phyloP scores from a whole-genome alignment of 2,797 vertebrate species.

The Champsocephalus gunnari region DNA sequence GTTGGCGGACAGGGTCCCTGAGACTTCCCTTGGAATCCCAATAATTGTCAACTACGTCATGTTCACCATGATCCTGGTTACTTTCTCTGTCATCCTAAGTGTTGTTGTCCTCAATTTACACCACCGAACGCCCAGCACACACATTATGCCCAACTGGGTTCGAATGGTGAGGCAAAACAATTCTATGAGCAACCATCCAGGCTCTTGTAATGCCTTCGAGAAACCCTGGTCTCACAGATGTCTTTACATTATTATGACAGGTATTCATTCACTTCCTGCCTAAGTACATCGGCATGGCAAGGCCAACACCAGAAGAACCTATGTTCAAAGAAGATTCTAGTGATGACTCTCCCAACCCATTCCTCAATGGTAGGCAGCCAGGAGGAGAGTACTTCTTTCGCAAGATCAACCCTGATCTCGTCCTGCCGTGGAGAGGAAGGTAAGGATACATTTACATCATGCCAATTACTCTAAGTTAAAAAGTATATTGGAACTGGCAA shows the following conservation, averaged over 20 bases:
- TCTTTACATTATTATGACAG: slow-evolving; percentile 61
- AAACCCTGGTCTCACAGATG: not conserved
- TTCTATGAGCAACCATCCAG: not conserved
- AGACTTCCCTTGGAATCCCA: slow-evolving; percentile 91
- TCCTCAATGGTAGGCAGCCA: slow-evolving; percentile 73
- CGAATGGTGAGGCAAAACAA: slow-evolving; percentile 80
- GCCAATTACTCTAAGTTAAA: too few relatives aligned
- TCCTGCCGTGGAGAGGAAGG: slow-evolving; percentile 88
- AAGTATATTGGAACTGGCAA: not conserved
- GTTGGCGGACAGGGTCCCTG: slow-evolving; percentile 92
- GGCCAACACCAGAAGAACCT: slow-evolving; percentile 84
- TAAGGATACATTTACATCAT: slow-evolving; percentile 47
- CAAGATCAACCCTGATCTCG: slow-evolving; percentile 88
- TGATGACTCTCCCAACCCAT: slow-evolving; percentile 52
- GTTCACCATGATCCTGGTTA: slow-evolving; percentile 94
- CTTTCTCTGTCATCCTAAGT: slow-evolving; percentile 93
- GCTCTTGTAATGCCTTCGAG: rapidly evolving
- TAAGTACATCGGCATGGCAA: slow-evolving; percentile 87
- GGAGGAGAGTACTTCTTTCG: slow-evolving; percentile 91
- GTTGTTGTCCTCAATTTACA: slow-evolving; percentile 94
- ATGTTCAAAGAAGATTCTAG: slow-evolving; percentile 61
- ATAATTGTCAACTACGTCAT: slow-evolving; percentile 94
- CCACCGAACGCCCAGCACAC: slow-evolving; percentile 90
- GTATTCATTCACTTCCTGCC: slow-evolving; percentile 90
- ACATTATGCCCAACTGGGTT: slow-evolving; percentile 92